Conservation (phyloP, 2,888 invertebrate species). For the Lepetodrilus schrolli region DNA sequence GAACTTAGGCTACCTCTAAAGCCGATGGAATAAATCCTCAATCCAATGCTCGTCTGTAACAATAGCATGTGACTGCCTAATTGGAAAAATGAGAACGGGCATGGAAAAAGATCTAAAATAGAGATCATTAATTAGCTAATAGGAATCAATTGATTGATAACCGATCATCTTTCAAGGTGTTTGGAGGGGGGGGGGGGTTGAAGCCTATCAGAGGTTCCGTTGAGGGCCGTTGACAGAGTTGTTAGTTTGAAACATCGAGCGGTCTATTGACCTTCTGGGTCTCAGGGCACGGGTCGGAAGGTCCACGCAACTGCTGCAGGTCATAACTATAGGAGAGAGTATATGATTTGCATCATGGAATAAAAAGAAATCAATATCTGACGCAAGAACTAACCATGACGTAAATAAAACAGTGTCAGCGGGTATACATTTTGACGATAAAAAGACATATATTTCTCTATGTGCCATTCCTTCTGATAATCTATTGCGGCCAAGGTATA, state of each 20-base stretch:
- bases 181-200: too few species aligned
- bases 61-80: constrained; percentile 25
- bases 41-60: constrained; percentile 19
- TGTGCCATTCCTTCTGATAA: too few species aligned
- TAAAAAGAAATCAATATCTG: too few species aligned
- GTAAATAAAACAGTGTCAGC: too few species aligned
- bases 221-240: neutral
- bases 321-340: neutral
- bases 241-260: neutral
- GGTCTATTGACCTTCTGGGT: constrained; percentile 6
- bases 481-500: too few species aligned
- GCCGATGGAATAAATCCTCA: constrained; percentile 12
- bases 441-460: too few species aligned
- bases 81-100: constrained; percentile 30
- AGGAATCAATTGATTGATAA: constrained; percentile 31
- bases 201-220: neutral
- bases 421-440: too few species aligned
- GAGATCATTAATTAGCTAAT: constrained; percentile 34
- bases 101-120: constrained; percentile 28
- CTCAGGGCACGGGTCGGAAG: neutral
- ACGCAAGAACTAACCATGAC: too few species aligned
- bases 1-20: constrained; percentile 1
- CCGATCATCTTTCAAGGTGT: constrained; percentile 27
- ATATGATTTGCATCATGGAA: too few species aligned
- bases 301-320: neutral